Evolutionary conservation across 2,797 vertebrate species (phyloP), one percentile per base, ranked within the genome.

Genomic region (Merluccius polli): DNA sequence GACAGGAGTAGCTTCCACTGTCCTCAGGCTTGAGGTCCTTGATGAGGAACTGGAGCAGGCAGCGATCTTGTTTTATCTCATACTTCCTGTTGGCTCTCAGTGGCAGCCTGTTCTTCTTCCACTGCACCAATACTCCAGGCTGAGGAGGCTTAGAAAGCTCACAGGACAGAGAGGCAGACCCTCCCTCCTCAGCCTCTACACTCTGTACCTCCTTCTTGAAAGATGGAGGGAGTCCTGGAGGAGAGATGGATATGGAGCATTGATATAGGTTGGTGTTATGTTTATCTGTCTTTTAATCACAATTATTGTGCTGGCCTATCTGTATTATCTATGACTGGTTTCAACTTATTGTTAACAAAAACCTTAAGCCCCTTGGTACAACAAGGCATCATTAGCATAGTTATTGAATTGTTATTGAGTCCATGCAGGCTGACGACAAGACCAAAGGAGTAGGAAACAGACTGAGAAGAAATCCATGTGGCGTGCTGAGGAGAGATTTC

Each of bases 21-120:
- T 98, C 97, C 38, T 95, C 95, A 0, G 82, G 76, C 12, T 85
- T 93, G 72, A 95, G 91, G 4, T 92, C 92, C 1, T 73, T 93
- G 36, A 98, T 94, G 30, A 92, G 73, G 1, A 98, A 93, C 1
- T 80, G 88, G 30, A 95, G 86, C 1, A 87, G 82, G 12, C 79
- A 91, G 27, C 94, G 94, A 0, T 92, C 91, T 13, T 94, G 89
- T 15, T 89, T 59, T 13, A 95, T 84, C 70, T 95, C 89, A 0
- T 93, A 91, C 84, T 84, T 94, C 30, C 86, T 92, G 0, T 93
- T 87, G 2, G 92, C 82, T 71, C 87, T 89, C 79, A 96, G 85
- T 18, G 52, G 27, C 24, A 94, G 90, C 0, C 84, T 84, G 2
- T 90, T 93, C 85, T 93, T 95, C 81, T 92, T 83, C 95, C 95